phyloP scores from a whole-genome alignment of 2,113 vertebrate genomes.

The Fregetta grallaria region DNA sequence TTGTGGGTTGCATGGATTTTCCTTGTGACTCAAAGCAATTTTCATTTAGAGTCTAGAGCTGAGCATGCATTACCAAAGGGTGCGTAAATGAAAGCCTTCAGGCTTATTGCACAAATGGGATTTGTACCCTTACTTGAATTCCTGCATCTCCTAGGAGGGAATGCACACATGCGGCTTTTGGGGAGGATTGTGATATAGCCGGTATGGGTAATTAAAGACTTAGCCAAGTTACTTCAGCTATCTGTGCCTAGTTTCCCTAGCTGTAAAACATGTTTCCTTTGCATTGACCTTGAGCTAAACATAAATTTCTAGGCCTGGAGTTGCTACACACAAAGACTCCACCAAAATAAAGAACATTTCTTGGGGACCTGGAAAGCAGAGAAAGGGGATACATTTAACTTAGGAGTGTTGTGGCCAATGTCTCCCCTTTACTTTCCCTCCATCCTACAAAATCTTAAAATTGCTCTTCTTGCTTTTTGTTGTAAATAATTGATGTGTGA shows the following conservation, averaged over 20 bases:
- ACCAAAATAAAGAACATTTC: neutral
- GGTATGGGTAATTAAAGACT: neutral
- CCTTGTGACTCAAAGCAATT: slow-evolving; percentile 31
- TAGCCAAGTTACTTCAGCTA: neutral
- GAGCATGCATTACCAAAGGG: neutral
- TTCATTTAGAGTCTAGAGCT: neutral
- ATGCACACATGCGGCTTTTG: neutral
- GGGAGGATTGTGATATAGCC: neutral
- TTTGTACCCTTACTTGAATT: neutral
- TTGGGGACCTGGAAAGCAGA: neutral
- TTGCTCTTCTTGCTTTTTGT: slow-evolving; percentile 40
- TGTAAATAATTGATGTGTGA: slow-evolving; percentile 68
- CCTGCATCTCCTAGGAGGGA: neutral
- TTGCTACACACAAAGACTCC: neutral
- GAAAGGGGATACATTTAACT: neutral
- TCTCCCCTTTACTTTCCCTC: neutral
- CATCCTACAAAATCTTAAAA: slow-evolving; percentile 16
- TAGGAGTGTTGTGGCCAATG: neutral
- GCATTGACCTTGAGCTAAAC: neutral
- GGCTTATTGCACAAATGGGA: neutral
- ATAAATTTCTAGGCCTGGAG: neutral
- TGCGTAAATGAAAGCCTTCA: neutral
- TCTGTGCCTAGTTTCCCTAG: neutral
- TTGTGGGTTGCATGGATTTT: neutral
- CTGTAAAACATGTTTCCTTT: neutral